Base-by-base conservation (phyloP, 92 coral and sea anemone species). In the Palythoa caribaeorum region DNA sequence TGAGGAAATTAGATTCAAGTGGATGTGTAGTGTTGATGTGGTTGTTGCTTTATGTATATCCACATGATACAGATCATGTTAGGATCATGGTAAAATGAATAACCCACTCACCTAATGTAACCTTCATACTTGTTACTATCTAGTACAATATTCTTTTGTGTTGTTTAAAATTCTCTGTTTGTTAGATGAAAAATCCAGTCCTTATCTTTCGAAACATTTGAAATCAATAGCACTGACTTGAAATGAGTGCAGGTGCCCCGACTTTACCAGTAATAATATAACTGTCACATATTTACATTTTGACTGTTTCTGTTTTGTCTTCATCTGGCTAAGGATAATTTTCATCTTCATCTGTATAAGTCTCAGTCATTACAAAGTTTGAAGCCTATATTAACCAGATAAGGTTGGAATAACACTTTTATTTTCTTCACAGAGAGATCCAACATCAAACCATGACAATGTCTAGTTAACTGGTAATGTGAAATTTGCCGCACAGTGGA, bases 1-100 rank as follows among this genome's bases (percentile, higher is more conserved):
- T 77, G 19, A 5, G 83, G 40, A 77, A 57, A 77, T 38, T 17
- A 44, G 73, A 66, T 48, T 81, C 75, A 81, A 68, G 86, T 65
- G 76, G 86, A 65, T 68, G 9, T 47, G 37, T 39, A n/a, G 55
- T 60, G 70, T 62, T 51, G 75, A 70, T 11, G 44, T 47, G 74
- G 9, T 80, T 55, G 20, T 36, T 53, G 52, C 19, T 65, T 44
- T 8, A 48, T 81, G 44, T 48, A n/a, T 3, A n/a, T 65, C 55
- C 71, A 36, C n/a, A 36, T 78, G 37, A 47, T 21, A 11, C 78
- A 78, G 68, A 28, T 5, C 57, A 39, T 17, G 11, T 20, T 3
- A 73, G 17, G 77, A 47, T 38, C 35, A 39, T n/a, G 12, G 19
- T 73, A 8, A 14, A 20, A 20, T 77, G 65, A 63, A 35, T 63